Conservation (phyloP, 2,888 invertebrate genomes). For the Abscondita cerata region DNA sequence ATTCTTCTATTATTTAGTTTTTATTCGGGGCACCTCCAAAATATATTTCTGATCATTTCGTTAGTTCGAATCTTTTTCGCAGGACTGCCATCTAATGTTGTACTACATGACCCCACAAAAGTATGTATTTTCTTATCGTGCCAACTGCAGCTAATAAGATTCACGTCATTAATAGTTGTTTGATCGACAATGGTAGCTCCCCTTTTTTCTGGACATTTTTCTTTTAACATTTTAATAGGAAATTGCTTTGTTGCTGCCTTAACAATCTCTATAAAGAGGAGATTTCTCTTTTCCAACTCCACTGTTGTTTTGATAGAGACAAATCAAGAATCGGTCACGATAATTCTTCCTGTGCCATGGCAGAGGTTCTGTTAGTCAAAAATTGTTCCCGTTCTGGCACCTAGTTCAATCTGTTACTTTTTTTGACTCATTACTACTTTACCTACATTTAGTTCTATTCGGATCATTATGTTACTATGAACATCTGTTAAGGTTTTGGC, state of each 20-base stretch:
- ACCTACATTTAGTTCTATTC: background rate
- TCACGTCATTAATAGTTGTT: background rate
- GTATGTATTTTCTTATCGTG: slow-evolving; percentile 14
- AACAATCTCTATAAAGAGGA: slow-evolving; percentile 14
- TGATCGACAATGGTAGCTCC: background rate
- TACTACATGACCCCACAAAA: slow-evolving; percentile 12
- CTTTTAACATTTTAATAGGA: slow-evolving; percentile 5
- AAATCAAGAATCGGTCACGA: slow-evolving; percentile 30
- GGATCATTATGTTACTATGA: background rate
- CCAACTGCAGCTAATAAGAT: background rate
- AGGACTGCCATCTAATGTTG: slow-evolving; percentile 2
- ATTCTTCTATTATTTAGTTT: too few relatives aligned
- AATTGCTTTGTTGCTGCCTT: slow-evolving; percentile 14
- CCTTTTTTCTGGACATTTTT: background rate
- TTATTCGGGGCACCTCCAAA: too few relatives aligned
- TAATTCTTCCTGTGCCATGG: slow-evolving; percentile 33
- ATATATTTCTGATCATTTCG: slow-evolving; percentile 6
- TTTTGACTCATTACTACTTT: background rate
- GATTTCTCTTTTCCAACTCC: slow-evolving; percentile 19
- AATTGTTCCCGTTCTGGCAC: slow-evolving; percentile 37
- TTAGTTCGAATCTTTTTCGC: slow-evolving; percentile 7
- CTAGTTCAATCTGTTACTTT: slow-evolving; percentile 26
- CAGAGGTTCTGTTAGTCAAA: slow-evolving; percentile 35
- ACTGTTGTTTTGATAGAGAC: slow-evolving; percentile 26
- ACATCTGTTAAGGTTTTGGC: slow-evolving; percentile 22